These are phyloP conservation scores for Phenganax marumi DNA, from an alignment of 92 coral and sea anemone species.

Conservation along the genomic window DNA sequence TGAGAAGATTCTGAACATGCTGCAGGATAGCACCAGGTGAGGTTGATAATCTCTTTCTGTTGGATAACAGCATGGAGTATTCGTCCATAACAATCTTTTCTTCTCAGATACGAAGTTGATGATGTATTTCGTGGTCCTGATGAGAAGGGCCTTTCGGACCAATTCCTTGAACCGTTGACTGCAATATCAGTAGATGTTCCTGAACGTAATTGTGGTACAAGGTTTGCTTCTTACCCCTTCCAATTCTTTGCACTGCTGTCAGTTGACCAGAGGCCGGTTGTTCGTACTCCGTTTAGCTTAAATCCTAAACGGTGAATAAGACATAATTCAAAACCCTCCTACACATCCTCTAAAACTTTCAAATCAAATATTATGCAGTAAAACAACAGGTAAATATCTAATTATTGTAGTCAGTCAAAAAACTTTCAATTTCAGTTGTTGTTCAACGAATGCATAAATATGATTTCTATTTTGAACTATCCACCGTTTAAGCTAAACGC, in stretches of 20 bases:
- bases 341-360: no score
- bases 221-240: background rate
- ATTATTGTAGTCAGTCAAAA: no score
- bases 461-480: no score
- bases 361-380: no score
- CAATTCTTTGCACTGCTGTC: background rate
- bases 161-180: slow-evolving; percentile 58
- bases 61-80: background rate
- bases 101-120: slow-evolving; percentile 60
- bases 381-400: no score
- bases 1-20: slow-evolving; percentile 59
- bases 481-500: no score
- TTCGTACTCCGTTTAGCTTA: no score
- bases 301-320: no score
- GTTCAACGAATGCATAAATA: no score
- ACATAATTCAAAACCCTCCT: no score
- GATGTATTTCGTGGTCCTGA: slow-evolving; percentile 64
- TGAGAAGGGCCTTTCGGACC: slow-evolving; percentile 50
- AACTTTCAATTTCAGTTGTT: no score
- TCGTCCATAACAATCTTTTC: background rate
- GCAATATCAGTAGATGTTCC: slow-evolving; percentile 68
- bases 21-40: slow-evolving; percentile 72
- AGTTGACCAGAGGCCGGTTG: no score
- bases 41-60: background rate
- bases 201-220: slow-evolving; percentile 69